Evolutionary conservation across 2,113 vertebrate species (phyloP).

Genomic region (Pleuronectes platessa): DNA sequence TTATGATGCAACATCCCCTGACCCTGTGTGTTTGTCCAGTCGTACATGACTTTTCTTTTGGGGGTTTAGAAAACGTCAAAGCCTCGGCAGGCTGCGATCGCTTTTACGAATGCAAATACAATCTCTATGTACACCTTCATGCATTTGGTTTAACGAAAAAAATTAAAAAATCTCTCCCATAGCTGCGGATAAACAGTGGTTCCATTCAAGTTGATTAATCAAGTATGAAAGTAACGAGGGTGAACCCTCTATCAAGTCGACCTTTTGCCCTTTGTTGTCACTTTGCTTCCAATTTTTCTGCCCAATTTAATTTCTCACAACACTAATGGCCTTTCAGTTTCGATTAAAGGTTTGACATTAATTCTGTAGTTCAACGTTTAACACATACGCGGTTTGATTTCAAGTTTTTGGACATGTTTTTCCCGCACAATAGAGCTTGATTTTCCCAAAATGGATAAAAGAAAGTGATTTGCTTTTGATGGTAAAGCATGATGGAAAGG

Average conservation of each 20-base stretch:
- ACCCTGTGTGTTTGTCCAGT: constrained; percentile 19
- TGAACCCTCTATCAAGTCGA: constrained; percentile 34
- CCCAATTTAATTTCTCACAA: constrained; percentile 14
- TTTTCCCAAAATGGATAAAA: not conserved
- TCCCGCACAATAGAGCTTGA: not conserved
- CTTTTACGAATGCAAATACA: constrained; percentile 30
- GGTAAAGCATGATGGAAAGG: not conserved
- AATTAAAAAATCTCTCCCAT: not conserved
- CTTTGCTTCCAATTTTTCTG: not conserved
- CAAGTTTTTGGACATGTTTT: not conserved
- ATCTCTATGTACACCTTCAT: constrained; percentile 14
- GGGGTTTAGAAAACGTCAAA: constrained; percentile 23
- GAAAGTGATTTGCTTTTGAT: not conserved
- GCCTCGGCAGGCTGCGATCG: constrained; percentile 1
- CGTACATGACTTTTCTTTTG: constrained; percentile 38
- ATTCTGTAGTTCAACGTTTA: not conserved
- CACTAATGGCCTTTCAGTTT: not conserved
- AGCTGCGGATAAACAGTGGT: constrained; percentile 50
- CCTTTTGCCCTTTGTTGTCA: constrained; percentile 39
- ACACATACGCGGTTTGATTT: not conserved
- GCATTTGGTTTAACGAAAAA: constrained; percentile 26
- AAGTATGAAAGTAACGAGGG: constrained; percentile 84
- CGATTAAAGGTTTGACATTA: not conserved
- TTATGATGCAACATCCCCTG: constrained; percentile 16
- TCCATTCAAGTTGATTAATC: constrained; percentile 69